A percentile compares a stretch with the other conserved stretches of the same genome.
Evolutionary conservation across 2,888 invertebrate species (phyloP).

Genomic region (Lasioglossum zephyrum): DNA sequence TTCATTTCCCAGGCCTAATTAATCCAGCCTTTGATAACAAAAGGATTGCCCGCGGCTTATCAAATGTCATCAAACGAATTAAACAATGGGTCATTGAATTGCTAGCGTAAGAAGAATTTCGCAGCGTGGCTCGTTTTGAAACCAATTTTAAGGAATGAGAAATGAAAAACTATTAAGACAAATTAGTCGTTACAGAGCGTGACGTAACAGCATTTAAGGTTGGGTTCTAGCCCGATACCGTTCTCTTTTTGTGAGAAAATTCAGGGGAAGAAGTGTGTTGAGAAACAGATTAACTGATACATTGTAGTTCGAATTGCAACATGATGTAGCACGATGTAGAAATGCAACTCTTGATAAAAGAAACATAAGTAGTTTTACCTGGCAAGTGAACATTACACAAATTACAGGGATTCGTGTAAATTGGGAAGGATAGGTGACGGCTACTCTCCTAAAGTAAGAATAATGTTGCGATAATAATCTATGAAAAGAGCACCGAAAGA

Average conservation of each 20-base stretch:
- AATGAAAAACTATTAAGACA: neutral
- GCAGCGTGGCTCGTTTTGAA: neutral
- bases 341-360: neutral
- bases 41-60: neutral
- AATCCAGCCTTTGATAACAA: neutral
- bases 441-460: neutral
- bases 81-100: neutral
- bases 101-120: neutral
- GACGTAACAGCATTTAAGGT: neutral
- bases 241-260: conserved; percentile 11
- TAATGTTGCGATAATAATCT: neutral
- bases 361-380: neutral
- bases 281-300: conserved; percentile 12
- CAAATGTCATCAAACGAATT: neutral
- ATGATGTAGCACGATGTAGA: neutral
- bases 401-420: neutral
- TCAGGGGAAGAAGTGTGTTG: conserved; percentile 2
- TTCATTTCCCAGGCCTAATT: neutral
- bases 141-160: neutral
- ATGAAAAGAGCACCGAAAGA: neutral
- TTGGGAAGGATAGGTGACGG: neutral
- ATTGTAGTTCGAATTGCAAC: neutral
- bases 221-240: neutral
- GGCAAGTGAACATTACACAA: neutral
- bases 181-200: neutral